Base-by-base conservation (phyloP, 1,140 invertebrate species). In the Rhynchophorus ferrugineus region DNA sequence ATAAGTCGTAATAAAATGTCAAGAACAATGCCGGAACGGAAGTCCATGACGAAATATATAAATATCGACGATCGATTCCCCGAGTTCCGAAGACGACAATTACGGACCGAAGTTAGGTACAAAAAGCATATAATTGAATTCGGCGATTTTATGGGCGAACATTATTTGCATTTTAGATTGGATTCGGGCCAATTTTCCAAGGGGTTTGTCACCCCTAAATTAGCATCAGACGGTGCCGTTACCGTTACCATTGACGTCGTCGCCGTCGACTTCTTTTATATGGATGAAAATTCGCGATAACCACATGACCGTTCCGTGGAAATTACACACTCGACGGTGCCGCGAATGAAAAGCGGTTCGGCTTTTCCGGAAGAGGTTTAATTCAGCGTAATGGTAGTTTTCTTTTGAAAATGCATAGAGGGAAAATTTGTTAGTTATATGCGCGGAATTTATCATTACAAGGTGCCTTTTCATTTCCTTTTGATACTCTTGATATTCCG, bases 141-240 rank as follows among this genome's bases (percentile, higher is more conserved):
- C 47, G 7, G 35, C 17, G 43, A 35, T 41, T 52, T 56, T 45
- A 56, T 51, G 48, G 47, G 36, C 47, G 42, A 39, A 43, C 29
- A 53, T 45, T 51, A 62, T 62, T 62, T 60, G 60, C 60, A 62
- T 62, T 60, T 57, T 62, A 62, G 59, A 62, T 62, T 62, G 60
- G 58, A 62, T 60, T 56, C 45, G 41, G 57, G 58, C 52, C 60
- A 62, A 62, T 62, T 62, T 62, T 62, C 60, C 58, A 49, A 53
- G 53, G 55, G 50, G 54, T 58, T 60, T 60, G 57, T 58, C 58
- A 54, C 58, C 58, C 58, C 49, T 36, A 35, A 56, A 51, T 56
- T 56, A 51, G 44, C 52, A 44, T 45, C 36, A 41, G 49, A 35
- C 33, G 35, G 24, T 38, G 43, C 39, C 35, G 53, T 55, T 49